Evolutionary conservation across 1,140 invertebrate genomes (phyloP).

Genomic region (Drosophila bifasciata): DNA sequence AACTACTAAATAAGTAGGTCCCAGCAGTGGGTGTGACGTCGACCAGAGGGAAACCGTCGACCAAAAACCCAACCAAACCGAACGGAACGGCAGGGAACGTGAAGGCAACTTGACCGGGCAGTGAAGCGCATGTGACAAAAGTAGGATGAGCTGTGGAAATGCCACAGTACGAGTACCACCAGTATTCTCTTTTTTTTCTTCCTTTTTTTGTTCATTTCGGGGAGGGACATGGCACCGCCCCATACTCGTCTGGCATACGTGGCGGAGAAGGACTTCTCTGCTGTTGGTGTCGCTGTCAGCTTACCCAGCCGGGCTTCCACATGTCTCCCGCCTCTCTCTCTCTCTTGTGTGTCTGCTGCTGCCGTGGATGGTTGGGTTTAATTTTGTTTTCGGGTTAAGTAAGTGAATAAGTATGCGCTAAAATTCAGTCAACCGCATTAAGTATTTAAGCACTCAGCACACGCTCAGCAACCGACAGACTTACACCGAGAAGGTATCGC

Average conservation of each 20-base stretch:
- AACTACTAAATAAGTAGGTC: conserved; percentile 57
- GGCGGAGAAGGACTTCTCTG: neutral
- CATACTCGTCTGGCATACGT: conserved; percentile 13
- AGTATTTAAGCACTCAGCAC: conserved; percentile 80
- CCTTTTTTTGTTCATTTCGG: neutral
- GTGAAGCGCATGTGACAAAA: conserved; percentile 59
- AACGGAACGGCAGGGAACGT: conserved; percentile 34
- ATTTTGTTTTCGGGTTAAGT: conserved; percentile 52
- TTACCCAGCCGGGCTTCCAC: conserved; percentile 30
- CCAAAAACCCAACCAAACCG: conserved; percentile 4
- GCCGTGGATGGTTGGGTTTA: conserved; percentile 33
- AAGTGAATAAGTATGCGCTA: conserved; percentile 79
- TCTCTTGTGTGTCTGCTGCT: neutral
- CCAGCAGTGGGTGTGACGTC: conserved; percentile 47
- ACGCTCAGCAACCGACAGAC: conserved; percentile 52
- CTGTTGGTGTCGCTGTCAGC: conserved; percentile 47
- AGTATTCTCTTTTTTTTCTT: conserved; percentile 9
- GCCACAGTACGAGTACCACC: conserved; percentile 27
- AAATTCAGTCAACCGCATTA: conserved; percentile 80
- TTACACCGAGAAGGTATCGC: conserved; percentile 44
- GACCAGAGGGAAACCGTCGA: neutral
- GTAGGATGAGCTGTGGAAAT: conserved; percentile 53
- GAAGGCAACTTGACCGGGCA: conserved; percentile 35
- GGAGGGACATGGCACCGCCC: conserved; percentile 4
- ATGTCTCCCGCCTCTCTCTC: neutral